A percentile compares a stretch with the other conserved stretches of the same genome.
phyloP scores from a whole-genome alignment of 2,888 invertebrate genomes.

The Phaonia tiefii region DNA sequence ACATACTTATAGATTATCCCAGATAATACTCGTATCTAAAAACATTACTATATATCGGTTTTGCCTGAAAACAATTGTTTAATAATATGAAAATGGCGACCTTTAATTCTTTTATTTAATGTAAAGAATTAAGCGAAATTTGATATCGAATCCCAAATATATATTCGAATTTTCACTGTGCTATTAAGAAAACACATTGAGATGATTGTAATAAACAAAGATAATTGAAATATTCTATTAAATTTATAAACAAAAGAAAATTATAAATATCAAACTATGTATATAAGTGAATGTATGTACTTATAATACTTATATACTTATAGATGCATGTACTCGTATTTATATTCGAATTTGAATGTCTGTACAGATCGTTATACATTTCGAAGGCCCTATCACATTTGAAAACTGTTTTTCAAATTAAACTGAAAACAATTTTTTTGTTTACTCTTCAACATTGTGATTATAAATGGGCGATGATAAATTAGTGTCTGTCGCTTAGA shows the following conservation, averaged over 20 bases:
- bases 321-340: too few relatives aligned
- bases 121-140: conserved; percentile 32
- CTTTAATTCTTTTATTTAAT: conserved; percentile 2
- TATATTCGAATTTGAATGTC: too few relatives aligned
- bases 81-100: too few relatives aligned
- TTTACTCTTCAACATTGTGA: conserved; percentile 40
- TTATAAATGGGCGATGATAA: conserved; percentile 48
- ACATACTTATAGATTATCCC: too few relatives aligned
- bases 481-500: conserved; percentile 40
- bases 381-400: too few relatives aligned
- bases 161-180: conserved; percentile 31
- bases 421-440: conserved; percentile 39
- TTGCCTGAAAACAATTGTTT: too few relatives aligned
- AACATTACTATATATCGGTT: too few relatives aligned
- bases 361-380: too few relatives aligned
- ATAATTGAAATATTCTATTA: conserved; percentile 39
- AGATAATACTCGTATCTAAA: too few relatives aligned
- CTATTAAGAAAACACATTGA: conserved; percentile 4
- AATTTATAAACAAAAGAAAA: conserved; percentile 37
- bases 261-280: conserved; percentile 4
- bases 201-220: conserved; percentile 2
- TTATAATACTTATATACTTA: too few relatives aligned
- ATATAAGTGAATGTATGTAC: too few relatives aligned
- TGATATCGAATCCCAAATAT: conserved; percentile 22
- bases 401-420: conserved; percentile 35